Percentiles rank a stretch among this genome's conserved stretches.
These are phyloP conservation scores for Aporophyla lueneburgensis DNA, from an alignment of 2,888 invertebrate species.

Conservation along the genomic window DNA sequence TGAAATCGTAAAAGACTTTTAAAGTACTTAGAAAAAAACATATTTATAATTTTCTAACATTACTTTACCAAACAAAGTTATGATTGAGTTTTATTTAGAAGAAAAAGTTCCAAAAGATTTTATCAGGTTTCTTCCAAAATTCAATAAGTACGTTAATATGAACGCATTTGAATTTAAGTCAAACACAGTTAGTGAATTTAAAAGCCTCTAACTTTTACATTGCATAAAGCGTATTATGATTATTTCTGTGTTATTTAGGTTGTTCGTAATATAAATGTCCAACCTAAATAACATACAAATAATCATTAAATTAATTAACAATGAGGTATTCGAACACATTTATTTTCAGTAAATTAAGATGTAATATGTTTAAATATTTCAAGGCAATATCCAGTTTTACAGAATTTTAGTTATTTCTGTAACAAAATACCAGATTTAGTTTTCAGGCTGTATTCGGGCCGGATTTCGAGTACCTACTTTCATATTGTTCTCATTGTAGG, in stretches of 20 bases:
- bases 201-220: background rate
- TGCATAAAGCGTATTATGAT: background rate
- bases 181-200: too few species aligned
- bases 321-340: background rate
- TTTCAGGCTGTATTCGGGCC: background rate
- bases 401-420: slow-evolving; percentile 13
- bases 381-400: background rate
- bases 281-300: background rate
- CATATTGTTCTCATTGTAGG: slow-evolving; percentile 35
- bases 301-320: background rate
- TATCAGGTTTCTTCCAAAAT: background rate
- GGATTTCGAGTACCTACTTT: slow-evolving; percentile 33
- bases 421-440: background rate
- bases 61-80: slow-evolving; percentile 9
- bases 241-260: background rate
- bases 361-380: background rate
- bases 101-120: slow-evolving; percentile 7
- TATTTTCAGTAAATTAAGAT: slow-evolving; percentile 1
- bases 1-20: background rate
- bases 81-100: background rate
- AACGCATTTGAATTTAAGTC: background rate
- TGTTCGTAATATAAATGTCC: background rate
- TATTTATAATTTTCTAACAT: background rate
- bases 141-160: too few species aligned
- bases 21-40: background rate